A percentile compares a stretch with the other conserved stretches of the same genome.
Evolutionary conservation across 2,888 invertebrate species (phyloP).

Genomic region (Gibbula magus): DNA sequence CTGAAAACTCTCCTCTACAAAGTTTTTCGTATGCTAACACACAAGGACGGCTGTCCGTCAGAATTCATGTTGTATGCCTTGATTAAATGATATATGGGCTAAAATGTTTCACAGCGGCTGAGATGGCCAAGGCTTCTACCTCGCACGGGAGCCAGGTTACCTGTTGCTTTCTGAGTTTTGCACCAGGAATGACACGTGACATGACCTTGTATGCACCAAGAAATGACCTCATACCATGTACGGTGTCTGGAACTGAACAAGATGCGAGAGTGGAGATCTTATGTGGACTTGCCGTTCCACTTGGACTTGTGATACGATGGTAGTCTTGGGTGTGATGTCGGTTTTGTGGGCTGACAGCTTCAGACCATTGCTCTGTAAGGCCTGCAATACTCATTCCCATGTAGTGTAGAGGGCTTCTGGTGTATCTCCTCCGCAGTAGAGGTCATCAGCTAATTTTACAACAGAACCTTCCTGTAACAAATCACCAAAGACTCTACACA

Average conservation of each 20-base stretch:
- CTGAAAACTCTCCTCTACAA: too few species aligned
- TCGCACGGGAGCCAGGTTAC: slow-evolving; percentile 53
- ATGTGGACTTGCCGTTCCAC: slow-evolving; percentile 44
- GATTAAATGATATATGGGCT: slow-evolving; percentile 43
- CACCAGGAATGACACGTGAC: slow-evolving; percentile 37
- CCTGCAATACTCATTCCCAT: too few species aligned
- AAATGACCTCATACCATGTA: slow-evolving; percentile 42
- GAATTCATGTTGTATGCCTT: slow-evolving; percentile 30
- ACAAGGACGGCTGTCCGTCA: slow-evolving; percentile 52
- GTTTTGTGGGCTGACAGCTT: slow-evolving; percentile 43
- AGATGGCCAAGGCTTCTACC: slow-evolving; percentile 48
- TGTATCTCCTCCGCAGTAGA: slow-evolving; percentile 47
- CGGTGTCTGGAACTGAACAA: slow-evolving; percentile 42
- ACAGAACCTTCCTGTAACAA: slow-evolving; percentile 42
- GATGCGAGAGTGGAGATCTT: too few species aligned
- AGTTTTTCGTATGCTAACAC: too few species aligned
- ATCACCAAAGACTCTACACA: slow-evolving; percentile 42
- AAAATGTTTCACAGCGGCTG: slow-evolving; percentile 44
- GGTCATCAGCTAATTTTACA: slow-evolving; percentile 50
- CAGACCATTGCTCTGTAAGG: too few species aligned
- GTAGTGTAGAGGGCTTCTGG: too few species aligned
- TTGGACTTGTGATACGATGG: slow-evolving; percentile 35
- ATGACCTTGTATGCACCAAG: slow-evolving; percentile 48
- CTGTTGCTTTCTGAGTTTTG: slow-evolving; percentile 49
- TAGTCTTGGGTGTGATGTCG: slow-evolving; percentile 34